Evolutionary conservation across 1,140 invertebrate genomes (phyloP), one percentile per base, ranked within the genome.

Genomic region (Drosophila kepulauana): DNA sequence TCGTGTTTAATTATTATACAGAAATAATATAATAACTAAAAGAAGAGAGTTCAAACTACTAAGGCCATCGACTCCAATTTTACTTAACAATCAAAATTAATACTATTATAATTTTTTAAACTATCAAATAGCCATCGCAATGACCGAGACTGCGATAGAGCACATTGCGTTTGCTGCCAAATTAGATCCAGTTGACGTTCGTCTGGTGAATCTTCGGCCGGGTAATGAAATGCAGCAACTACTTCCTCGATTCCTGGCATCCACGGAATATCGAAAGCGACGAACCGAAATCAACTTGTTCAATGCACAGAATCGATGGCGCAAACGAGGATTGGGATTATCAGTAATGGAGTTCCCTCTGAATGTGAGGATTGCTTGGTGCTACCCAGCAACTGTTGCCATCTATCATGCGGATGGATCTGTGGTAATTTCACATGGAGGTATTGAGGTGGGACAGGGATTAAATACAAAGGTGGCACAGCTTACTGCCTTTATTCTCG

Each of bases 141-240:
- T 95, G 81, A 94, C 95, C 33, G 97, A 98, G 92, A 94, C 93
- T 15, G 94, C 97, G 7, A 95, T 98, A 94, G 97, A 98, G 77
- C 96, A 97, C 84, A 96, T 98, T 68, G 95, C 96, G 0, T 94
- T 94, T 56, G 93, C 91, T 25, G 77, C 96, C 4, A 93, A 94
- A 8, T 94, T 95, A 72, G 96, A 98, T 93, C 95, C 97, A 0
- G 68, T 95, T 2, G 94, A 96, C 51, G 94, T 97, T 0, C 93
- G 95, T 62, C 63, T 95, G 15, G 92, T 91, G 1, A 97, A 97
- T 88, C 93, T 97, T 64, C 63, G 91, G 1, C 82, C 93, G 8
- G 91, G 93, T 43, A 82, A 63, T 16, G 69, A 81, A 30, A 79
- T 94, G 30, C 92, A 91, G 43, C 91, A 94, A 56, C 46, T 92